Base-by-base conservation (phyloP, 2,888 invertebrate genomes). In the Melieria omissa region DNA sequence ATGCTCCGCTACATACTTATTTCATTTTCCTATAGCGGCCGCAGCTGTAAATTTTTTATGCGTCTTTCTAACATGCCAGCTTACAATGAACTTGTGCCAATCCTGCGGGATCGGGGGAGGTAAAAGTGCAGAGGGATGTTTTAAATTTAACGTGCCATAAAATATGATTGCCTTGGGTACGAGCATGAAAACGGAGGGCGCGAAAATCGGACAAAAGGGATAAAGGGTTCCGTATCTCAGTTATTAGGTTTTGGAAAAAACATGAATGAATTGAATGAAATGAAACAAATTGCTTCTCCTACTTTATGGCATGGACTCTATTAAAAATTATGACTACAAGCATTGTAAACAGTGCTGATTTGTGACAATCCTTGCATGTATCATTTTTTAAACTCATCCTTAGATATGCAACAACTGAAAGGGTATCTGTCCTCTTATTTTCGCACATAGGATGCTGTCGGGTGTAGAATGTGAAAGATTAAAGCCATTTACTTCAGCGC, bases 131-230 rank as follows among this genome's bases (percentile, higher is more conserved):
- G 65, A 73, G 62, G 74, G 75, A 71, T 74, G 74, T 76, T 77
- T 75, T 42, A 74, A 76, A 74, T 77, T 77, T 75, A 77, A 74
- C 75, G 75, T 76, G 74, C 68, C 74, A 75, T 77, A 75, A 77
- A 76, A 75, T 75, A 75, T 76, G 73, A 76, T 75, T 75, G 70
- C 72, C 73, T 71, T 71, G 68, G 64, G 66, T 74, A 74, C 71
- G 76, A 77, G 75, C 73, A 72, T 64, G 67, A 69, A 71, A 64
- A 52, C 44, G 58, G 29, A 0, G 14, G 52, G 4, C 9, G 5
- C 14, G 52, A 9, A 52, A 14, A 52, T 10, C 16, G 57, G 16
- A 57, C 4, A 29, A 57, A 55, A 6, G 29, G 57, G 57, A 29
- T 57, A 29, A 52, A 52, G 29, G 29, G 29, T 29, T 29, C 29